Conservation (phyloP, 2,113 vertebrate species). For the Felis catus region F.catus_Fca126_mat1.0 CM031424.1:46678501-46679000, state of each 20-base stretch:
- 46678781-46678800: not conserved
- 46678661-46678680: not conserved
- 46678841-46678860: not conserved
- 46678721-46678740: not conserved
- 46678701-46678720: not conserved
- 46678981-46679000: conserved; percentile 25
- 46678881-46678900: not conserved
- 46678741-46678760: not conserved
- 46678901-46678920: not conserved
- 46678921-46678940: conserved; percentile 32
- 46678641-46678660: not conserved
- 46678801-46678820: not conserved
- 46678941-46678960: not conserved
- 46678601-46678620: not conserved
- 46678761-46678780: not conserved
- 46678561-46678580: not conserved
- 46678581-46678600: not conserved
- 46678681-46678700: not conserved
- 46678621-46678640: not conserved
- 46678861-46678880: not conserved
- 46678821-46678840: not conserved
- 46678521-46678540: not conserved
- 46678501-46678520: not conserved
- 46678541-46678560: not conserved
- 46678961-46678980: not conserved